These are phyloP conservation scores for Notospermus geniculatus DNA, from an alignment of 1,140 invertebrate species.

Conservation along the genomic window DNA sequence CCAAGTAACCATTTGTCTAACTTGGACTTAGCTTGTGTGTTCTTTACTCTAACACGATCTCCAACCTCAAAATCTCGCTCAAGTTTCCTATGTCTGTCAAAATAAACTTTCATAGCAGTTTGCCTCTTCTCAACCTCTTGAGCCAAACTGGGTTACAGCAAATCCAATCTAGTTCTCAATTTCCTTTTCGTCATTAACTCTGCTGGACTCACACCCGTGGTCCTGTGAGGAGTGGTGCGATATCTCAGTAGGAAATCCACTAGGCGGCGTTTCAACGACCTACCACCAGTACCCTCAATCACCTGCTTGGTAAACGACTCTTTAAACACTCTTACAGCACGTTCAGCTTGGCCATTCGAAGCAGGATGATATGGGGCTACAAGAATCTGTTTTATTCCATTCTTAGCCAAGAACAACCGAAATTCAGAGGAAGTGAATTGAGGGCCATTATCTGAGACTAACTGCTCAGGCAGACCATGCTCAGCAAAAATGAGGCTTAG, in stretches of 20 bases:
- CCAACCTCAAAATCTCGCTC: neutral
- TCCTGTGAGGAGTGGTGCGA: neutral
- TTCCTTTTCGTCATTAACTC: neutral
- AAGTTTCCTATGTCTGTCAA: neutral
- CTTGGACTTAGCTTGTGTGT: too few relatives aligned
- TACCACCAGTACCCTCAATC: neutral
- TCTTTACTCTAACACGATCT: too few relatives aligned
- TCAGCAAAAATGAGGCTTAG: constrained; percentile 10
- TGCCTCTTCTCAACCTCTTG: neutral
- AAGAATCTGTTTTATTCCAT: constrained; percentile 16
- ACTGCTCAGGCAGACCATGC: constrained; percentile 11
- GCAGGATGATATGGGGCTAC: constrained; percentile 19
- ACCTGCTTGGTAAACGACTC: constrained; percentile 13
- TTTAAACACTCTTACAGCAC: constrained; percentile 24
- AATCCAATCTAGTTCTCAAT: neutral
- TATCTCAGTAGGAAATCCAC: neutral
- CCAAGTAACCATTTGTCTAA: too few relatives aligned
- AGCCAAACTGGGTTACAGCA: neutral
- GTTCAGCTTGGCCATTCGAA: constrained; percentile 27
- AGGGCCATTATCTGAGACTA: constrained; percentile 21
- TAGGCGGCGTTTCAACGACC: neutral
- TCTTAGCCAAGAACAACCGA: constrained; percentile 12
- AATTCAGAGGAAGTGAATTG: constrained; percentile 20
- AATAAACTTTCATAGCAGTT: neutral
- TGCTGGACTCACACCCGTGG: neutral